Conservation (phyloP, 2,888 invertebrate genomes). For the Balanococcus diminutus region DNA sequence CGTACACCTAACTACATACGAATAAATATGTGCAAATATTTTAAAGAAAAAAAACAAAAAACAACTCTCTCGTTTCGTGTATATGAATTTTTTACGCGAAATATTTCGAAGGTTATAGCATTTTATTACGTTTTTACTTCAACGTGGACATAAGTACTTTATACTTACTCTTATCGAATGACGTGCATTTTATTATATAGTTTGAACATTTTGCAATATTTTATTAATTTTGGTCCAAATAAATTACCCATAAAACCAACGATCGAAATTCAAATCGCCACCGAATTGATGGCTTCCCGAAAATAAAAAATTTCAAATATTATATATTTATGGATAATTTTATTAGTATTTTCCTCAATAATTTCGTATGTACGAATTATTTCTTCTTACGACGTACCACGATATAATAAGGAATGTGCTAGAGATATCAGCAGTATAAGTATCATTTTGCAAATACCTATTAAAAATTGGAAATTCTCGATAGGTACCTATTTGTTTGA, state of each 20-base stretch:
- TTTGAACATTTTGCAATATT: not conserved
- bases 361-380: not conserved
- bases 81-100: not conserved
- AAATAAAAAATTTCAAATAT: slow-evolving; percentile 26
- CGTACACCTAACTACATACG: too few relatives aligned
- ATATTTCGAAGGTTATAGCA: not conserved
- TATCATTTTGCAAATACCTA: not conserved
- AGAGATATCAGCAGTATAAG: not conserved
- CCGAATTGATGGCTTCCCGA: not conserved
- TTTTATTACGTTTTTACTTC: not conserved
- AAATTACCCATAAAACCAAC: not conserved
- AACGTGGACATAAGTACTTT: not conserved
- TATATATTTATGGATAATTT: slow-evolving; percentile 5
- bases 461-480: not conserved
- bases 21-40: not conserved
- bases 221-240: not conserved
- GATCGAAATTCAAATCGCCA: not conserved
- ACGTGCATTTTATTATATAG: not conserved
- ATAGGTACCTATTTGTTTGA: too few relatives aligned
- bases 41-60: too few relatives aligned
- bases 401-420: not conserved
- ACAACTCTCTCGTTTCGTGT: not conserved
- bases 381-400: not conserved
- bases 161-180: not conserved
- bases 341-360: not conserved